Evolutionary conservation across 2,888 invertebrate species (phyloP).

Genomic region (Synergus japonicus): DNA sequence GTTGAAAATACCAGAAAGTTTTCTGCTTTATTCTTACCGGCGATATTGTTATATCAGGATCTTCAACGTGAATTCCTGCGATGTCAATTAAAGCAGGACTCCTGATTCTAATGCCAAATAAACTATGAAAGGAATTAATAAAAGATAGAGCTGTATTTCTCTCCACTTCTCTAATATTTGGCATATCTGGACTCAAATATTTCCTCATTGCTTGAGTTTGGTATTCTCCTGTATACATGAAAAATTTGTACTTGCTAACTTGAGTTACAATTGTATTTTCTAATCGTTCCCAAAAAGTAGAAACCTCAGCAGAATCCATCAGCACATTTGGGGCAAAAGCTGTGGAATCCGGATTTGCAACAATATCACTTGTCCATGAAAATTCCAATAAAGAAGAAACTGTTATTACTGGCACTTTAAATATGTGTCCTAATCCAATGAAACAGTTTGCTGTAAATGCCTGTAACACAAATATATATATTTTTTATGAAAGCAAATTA

Average conservation of each 20-base stretch:
- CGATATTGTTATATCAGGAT: constrained; percentile 48
- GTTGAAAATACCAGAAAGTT: neutral
- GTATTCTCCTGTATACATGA: neutral
- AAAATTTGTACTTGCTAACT: neutral
- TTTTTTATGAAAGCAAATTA: neutral
- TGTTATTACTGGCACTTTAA: constrained; percentile 66
- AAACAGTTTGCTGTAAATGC: constrained; percentile 67
- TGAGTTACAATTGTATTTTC: constrained; percentile 58
- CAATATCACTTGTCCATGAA: constrained; percentile 63
- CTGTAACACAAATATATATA: constrained; percentile 63
- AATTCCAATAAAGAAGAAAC: constrained; percentile 60
- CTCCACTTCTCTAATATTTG: constrained; percentile 66
- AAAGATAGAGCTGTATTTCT: constrained; percentile 62
- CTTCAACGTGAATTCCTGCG: constrained; percentile 56
- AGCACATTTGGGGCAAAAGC: constrained; percentile 61
- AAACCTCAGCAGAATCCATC: constrained; percentile 45
- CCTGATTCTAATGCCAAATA: constrained; percentile 53
- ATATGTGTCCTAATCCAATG: constrained; percentile 63
- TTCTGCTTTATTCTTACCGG: constrained; percentile 46
- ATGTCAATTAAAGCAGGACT: constrained; percentile 53
- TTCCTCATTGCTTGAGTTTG: constrained; percentile 57
- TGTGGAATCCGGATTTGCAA: constrained; percentile 65
- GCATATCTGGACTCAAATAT: constrained; percentile 57
- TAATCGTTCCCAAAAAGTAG: constrained; percentile 60
- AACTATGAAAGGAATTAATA: constrained; percentile 53